These are phyloP conservation scores for Hypsopygia costalis DNA, from an alignment of 2,888 invertebrate species.

Conservation along the genomic window DNA sequence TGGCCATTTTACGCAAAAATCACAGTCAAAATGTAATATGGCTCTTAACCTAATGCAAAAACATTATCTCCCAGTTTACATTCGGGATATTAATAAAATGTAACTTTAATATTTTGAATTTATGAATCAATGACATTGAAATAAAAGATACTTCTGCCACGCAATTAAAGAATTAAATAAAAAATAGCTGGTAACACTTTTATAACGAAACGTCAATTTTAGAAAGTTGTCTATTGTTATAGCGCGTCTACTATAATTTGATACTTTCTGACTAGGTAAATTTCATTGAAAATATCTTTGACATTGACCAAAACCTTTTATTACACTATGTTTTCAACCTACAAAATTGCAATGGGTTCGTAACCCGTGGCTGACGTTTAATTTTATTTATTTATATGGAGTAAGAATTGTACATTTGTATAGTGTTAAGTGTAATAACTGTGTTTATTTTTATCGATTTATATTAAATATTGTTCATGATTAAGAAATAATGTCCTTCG, in stretches of 20 bases:
- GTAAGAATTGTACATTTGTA: constrained; percentile 73
- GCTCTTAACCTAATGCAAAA: no score
- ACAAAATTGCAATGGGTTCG: constrained; percentile 76
- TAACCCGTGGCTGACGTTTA: constrained; percentile 78
- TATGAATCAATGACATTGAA: no score
- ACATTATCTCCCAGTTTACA: no score
- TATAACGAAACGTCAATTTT: constrained; percentile 53
- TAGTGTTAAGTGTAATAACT: constrained; percentile 68
- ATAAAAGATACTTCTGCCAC: constrained; percentile 14
- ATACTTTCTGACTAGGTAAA: constrained; percentile 38
- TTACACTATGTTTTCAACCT: constrained; percentile 72
- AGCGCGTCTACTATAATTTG: constrained; percentile 41
- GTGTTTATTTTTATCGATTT: constrained; percentile 67
- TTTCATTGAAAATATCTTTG: constrained; percentile 29
- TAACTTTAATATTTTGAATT: no score
- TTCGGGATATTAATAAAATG: no score
- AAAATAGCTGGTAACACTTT: constrained; percentile 34
- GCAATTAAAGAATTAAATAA: no score
- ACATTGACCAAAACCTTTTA: constrained; percentile 43
- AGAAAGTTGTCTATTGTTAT: constrained; percentile 67
- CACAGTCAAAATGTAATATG: no score
- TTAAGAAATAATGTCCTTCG: constrained; percentile 79
- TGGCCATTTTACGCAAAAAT: no score
- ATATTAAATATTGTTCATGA: constrained; percentile 68
- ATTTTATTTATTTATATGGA: constrained; percentile 75